Conservation (phyloP, 2,888 invertebrate genomes). For the Lathronympha strigana region DNA sequence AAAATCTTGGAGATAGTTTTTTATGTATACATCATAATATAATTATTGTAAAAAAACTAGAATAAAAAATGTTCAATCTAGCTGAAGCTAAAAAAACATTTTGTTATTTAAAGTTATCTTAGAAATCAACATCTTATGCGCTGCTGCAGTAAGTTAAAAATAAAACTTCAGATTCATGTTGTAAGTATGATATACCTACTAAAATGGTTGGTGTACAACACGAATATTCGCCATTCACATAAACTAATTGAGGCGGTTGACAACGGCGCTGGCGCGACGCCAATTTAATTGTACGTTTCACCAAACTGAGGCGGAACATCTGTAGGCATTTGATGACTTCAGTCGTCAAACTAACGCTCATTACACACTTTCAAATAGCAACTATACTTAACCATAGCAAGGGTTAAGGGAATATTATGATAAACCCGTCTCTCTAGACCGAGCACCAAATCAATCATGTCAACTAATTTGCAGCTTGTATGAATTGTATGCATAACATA, state of each 20-base stretch:
- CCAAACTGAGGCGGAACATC: slow-evolving; percentile 47
- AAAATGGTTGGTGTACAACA: neutral
- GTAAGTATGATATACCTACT: neutral
- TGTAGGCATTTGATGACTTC: slow-evolving; percentile 14
- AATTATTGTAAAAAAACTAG: no score
- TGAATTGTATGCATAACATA: neutral
- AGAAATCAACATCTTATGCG: neutral
- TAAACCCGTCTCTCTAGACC: neutral
- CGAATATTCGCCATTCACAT: slow-evolving; percentile 51
- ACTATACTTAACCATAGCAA: neutral
- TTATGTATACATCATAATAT: no score
- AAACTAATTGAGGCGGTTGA: slow-evolving; percentile 66
- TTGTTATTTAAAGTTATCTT: no score
- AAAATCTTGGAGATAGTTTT: no score
- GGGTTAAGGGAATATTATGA: no score
- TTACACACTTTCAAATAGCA: neutral
- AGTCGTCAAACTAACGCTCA: neutral
- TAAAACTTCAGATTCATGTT: neutral
- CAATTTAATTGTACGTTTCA: slow-evolving; percentile 58
- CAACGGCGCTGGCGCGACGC: slow-evolving; percentile 62
- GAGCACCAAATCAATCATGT: neutral
- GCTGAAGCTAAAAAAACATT: no score
- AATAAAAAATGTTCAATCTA: no score
- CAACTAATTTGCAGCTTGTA: neutral
- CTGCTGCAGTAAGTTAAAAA: neutral